Evolutionary conservation across 2,797 vertebrate genomes (phyloP).

Genomic region (Tachyglossus aculeatus): DNA sequence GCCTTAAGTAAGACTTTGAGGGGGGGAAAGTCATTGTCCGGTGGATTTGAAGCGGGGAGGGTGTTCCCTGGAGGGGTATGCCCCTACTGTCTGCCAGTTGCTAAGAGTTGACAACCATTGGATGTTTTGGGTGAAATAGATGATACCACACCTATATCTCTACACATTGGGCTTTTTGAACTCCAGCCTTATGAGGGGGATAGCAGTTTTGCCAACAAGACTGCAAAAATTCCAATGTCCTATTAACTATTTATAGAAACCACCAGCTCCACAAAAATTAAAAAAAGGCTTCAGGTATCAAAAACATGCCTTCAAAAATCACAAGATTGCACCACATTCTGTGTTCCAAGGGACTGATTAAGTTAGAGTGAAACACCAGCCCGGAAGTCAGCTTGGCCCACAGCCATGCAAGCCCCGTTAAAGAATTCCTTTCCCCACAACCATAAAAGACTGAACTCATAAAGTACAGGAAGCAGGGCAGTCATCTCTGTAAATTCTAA

Average conservation of each 20-base stretch:
- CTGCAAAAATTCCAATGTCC: neutral
- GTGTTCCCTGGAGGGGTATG: too few relatives aligned
- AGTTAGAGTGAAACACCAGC: neutral
- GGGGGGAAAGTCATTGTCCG: too few relatives aligned
- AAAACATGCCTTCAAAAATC: neutral
- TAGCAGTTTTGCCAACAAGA: rapidly evolving
- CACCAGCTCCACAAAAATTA: neutral
- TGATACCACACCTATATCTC: too few relatives aligned
- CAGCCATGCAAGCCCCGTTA: neutral
- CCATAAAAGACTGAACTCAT: neutral
- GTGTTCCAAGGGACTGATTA: neutral
- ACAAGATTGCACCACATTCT: neutral
- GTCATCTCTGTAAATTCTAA: neutral
- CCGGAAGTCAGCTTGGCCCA: neutral
- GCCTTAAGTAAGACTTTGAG: too few relatives aligned
- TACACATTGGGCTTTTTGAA: too few relatives aligned
- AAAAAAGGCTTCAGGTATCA: neutral
- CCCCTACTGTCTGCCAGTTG: too few relatives aligned
- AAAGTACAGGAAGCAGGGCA: neutral
- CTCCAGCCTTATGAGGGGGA: too few relatives aligned
- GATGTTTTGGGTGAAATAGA: too few relatives aligned
- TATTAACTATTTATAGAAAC: too few relatives aligned
- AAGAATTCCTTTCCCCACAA: neutral
- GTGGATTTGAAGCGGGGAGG: too few relatives aligned
- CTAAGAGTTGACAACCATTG: too few relatives aligned